Percentiles rank a stretch among this genome's conserved stretches.
phyloP scores from a whole-genome alignment of 2,113 vertebrate species.

The Nycticryphes semicollaris region DNA sequence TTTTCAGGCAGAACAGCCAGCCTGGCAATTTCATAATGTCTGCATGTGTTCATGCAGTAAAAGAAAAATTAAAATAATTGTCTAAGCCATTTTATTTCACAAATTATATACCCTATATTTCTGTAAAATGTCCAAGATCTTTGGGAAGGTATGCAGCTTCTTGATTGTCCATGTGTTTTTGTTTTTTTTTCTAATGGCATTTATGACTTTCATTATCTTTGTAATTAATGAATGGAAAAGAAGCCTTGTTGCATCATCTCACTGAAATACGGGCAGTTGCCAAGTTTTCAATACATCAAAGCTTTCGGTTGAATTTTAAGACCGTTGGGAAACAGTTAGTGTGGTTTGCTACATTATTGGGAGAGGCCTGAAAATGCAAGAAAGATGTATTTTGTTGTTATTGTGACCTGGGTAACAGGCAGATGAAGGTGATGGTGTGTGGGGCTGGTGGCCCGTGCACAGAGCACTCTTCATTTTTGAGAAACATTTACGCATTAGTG shows the following conservation, averaged over 20 bases:
- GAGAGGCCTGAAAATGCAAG: neutral
- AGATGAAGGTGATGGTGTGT: neutral
- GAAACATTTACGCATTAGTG: slow-evolving; percentile 15
- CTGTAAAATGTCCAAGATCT: neutral
- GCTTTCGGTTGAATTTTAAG: neutral
- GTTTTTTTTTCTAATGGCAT: neutral
- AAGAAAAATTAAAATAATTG: neutral
- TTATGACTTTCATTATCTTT: neutral
- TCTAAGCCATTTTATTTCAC: slow-evolving; percentile 17
- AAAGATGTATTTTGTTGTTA: neutral
- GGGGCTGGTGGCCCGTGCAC: neutral
- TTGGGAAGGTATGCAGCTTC: neutral
- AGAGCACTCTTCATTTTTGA: neutral
- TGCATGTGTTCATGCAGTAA: neutral
- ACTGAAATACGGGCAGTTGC: neutral
- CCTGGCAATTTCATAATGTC: neutral
- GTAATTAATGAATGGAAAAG: slow-evolving; percentile 52
- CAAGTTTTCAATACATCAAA: neutral
- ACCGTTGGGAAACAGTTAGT: neutral
- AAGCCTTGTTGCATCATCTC: slow-evolving; percentile 24
- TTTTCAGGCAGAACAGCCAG: slow-evolving; percentile 10
- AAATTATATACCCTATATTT: neutral
- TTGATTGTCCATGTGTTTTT: neutral
- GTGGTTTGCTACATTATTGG: neutral
- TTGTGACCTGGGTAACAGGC: slow-evolving; percentile 10